Evolutionary conservation across 2,797 vertebrate species (phyloP).

Genomic region (Premnoplex brunnescens): DNA sequence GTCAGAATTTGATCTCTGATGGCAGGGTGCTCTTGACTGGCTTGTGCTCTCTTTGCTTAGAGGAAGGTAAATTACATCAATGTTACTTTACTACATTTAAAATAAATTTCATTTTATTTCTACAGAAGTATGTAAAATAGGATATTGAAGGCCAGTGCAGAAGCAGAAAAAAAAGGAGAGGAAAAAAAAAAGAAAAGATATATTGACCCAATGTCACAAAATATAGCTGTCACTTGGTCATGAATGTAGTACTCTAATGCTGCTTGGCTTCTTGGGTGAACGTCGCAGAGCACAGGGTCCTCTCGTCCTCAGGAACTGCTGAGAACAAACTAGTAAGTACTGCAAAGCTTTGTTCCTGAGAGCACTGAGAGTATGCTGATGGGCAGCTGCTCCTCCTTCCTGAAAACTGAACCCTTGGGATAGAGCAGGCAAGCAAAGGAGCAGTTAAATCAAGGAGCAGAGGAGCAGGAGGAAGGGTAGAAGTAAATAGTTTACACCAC

Average conservation of each 20-base stretch:
- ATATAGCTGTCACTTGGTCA: not conserved
- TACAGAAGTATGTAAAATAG: not conserved
- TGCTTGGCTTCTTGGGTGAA: not conserved
- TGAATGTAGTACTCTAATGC: not conserved
- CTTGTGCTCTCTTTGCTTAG: not conserved
- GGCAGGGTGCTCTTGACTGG: not conserved
- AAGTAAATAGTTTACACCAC: not conserved
- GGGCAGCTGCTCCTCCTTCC: not conserved
- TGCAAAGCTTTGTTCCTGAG: not conserved
- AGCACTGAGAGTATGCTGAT: not conserved
- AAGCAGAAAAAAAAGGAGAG: not conserved
- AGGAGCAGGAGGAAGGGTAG: not conserved
- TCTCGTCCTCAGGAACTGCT: not conserved
- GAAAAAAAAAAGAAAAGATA: not conserved
- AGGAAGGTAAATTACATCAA: not conserved
- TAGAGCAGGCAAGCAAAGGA: not conserved
- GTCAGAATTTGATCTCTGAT: not conserved
- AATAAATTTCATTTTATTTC: not conserved
- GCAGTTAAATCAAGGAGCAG: not conserved
- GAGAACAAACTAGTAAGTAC: not conserved
- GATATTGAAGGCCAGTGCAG: not conserved
- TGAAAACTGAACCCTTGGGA: not conserved
- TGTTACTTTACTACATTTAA: not conserved
- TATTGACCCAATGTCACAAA: not conserved
- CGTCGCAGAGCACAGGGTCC: not conserved